Evolutionary conservation across 92 coral and sea anemone species (phyloP).

Genomic region (Palythoa heliodiscus): DNA sequence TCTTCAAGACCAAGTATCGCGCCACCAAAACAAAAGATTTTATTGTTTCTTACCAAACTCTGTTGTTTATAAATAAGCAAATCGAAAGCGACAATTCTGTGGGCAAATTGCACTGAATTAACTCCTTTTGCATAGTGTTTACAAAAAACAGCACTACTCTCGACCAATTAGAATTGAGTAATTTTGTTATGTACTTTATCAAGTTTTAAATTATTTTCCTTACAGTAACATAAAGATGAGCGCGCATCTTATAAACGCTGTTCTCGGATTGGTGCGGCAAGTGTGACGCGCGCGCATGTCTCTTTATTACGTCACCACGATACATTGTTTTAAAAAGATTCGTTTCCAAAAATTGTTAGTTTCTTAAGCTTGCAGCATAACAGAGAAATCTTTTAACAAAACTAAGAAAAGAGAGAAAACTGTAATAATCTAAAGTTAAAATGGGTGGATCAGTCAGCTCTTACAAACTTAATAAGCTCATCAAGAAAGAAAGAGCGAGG

Average conservation of each 20-base stretch:
- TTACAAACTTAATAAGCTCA: background rate
- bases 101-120: too few relatives aligned
- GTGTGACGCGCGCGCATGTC: conserved; percentile 1
- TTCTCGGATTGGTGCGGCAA: background rate
- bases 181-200: too few relatives aligned
- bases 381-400: background rate
- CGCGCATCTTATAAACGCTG: background rate
- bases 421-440: background rate
- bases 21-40: too few relatives aligned
- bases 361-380: background rate
- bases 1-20: too few relatives aligned
- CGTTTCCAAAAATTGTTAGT: background rate
- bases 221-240: background rate
- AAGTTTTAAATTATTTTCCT: too few relatives aligned
- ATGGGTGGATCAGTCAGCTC: conserved; percentile 17
- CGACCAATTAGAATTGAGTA: too few relatives aligned
- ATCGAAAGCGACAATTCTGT: too few relatives aligned
- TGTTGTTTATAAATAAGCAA: too few relatives aligned
- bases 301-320: conserved; percentile 5
- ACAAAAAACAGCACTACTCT: too few relatives aligned
- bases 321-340: background rate
- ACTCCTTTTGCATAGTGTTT: too few relatives aligned
- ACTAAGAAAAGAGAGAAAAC: background rate
- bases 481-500: background rate
- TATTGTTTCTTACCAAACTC: too few relatives aligned